Conservation (phyloP, 2,113 vertebrate species). For the Tichodroma muraria region DNA sequence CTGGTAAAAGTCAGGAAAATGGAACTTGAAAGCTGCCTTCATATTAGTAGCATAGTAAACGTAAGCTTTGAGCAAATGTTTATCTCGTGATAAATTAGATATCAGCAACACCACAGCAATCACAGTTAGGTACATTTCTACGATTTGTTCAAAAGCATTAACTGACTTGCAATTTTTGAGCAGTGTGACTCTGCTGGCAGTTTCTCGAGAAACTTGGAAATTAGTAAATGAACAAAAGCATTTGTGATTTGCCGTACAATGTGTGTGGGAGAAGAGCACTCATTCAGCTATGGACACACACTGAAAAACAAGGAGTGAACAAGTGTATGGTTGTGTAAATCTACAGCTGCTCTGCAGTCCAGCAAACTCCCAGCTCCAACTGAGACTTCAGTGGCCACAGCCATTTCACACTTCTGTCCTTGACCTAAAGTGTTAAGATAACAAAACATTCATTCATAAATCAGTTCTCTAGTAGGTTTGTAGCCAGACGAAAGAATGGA, state of each 20-base stretch:
- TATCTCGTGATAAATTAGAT: neutral
- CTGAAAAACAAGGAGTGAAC: neutral
- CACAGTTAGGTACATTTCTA: neutral
- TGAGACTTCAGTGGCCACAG: neutral
- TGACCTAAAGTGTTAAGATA: conserved; percentile 13
- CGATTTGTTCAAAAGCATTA: neutral
- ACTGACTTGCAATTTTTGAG: neutral
- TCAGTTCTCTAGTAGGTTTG: conserved; percentile 18
- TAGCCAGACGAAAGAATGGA: neutral
- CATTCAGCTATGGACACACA: neutral
- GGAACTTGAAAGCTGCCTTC: neutral
- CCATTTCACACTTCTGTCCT: conserved; percentile 16
- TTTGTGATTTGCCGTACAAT: neutral
- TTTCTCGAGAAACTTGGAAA: neutral
- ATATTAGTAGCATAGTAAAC: neutral
- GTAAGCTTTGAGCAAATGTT: neutral
- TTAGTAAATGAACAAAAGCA: neutral
- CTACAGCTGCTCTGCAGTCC: neutral
- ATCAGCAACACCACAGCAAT: neutral
- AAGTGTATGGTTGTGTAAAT: neutral
- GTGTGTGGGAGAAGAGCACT: neutral
- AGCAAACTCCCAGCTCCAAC: neutral
- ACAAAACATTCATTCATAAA: conserved; percentile 2
- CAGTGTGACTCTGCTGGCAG: neutral
- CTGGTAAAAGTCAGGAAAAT: neutral